A percentile compares a stretch with the other conserved stretches of the same genome.
phyloP scores from a whole-genome alignment of 2,888 invertebrate genomes.

The Mythimna lalbum region DNA sequence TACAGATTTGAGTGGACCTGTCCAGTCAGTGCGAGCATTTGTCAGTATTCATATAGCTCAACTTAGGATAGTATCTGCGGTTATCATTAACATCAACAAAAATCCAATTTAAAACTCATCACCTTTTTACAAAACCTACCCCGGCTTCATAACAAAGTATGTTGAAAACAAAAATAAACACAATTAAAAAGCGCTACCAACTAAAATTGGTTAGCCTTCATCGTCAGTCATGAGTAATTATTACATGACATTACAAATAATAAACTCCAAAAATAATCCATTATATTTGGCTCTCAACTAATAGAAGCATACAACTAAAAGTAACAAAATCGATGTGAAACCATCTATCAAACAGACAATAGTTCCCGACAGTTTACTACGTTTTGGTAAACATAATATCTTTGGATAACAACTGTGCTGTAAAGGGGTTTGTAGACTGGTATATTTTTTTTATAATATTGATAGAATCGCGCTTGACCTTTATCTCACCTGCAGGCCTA shows the following conservation, averaged over 20 bases:
- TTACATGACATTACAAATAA: conserved; percentile 44
- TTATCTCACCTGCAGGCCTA: too few relatives aligned
- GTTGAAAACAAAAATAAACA: conserved; percentile 24
- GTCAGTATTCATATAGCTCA: too few relatives aligned
- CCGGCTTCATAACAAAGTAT: not conserved
- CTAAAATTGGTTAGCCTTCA: conserved; percentile 34
- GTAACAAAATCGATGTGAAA: conserved; percentile 45
- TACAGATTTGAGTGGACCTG: too few relatives aligned
- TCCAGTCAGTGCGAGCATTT: too few relatives aligned
- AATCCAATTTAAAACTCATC: not conserved
- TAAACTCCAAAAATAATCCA: conserved; percentile 43
- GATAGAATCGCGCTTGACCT: too few relatives aligned
- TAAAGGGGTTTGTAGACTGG: conserved; percentile 22
- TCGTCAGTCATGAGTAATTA: conserved; percentile 41
- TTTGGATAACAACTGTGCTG: conserved; percentile 32
- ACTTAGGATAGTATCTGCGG: not conserved
- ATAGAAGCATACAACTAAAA: conserved; percentile 32
- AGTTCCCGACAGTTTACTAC: conserved; percentile 53
- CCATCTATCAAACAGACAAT: conserved; percentile 59
- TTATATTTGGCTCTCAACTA: conserved; percentile 28
- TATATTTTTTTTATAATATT: too few relatives aligned
- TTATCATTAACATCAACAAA: not conserved
- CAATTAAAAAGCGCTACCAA: conserved; percentile 32
- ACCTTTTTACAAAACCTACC: not conserved
- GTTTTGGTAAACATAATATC: conserved; percentile 52